Percentiles rank a stretch among this genome's conserved stretches.
Evolutionary conservation across 2,888 invertebrate genomes (phyloP).

Genomic region (Agrochola macilenta): DNA sequence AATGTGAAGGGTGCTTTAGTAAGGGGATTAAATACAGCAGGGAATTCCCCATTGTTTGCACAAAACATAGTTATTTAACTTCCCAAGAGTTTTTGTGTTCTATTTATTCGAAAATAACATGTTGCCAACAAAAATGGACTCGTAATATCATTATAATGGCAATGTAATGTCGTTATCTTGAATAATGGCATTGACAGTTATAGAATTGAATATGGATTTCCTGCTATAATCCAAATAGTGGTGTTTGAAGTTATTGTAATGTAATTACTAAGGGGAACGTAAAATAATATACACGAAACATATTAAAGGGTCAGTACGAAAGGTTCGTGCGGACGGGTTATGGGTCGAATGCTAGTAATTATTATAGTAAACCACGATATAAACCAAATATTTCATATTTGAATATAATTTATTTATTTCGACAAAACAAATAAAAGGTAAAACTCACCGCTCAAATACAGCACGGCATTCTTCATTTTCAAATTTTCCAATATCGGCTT

Average conservation of each 20-base stretch:
- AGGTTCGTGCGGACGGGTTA: background rate
- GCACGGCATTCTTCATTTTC: slow-evolving; percentile 88
- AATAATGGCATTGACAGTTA: slow-evolving; percentile 51
- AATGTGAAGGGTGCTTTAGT: slow-evolving; percentile 81
- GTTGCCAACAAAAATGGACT: slow-evolving; percentile 61
- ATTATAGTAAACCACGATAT: background rate
- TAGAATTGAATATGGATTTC: slow-evolving; percentile 55
- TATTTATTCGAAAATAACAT: slow-evolving; percentile 66
- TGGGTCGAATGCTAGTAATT: slow-evolving; percentile 14
- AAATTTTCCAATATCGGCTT: slow-evolving; percentile 94
- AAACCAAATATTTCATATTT: background rate
- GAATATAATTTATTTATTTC: background rate
- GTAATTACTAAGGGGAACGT: slow-evolving; percentile 28
- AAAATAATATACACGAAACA: slow-evolving; percentile 21
- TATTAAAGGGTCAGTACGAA: slow-evolving; percentile 24
- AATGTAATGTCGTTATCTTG: slow-evolving; percentile 60
- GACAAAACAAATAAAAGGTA: slow-evolving; percentile 9
- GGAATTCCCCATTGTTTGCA: slow-evolving; percentile 83
- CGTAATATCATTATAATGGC: slow-evolving; percentile 63
- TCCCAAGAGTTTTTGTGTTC: slow-evolving; percentile 74
- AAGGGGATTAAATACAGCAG: slow-evolving; percentile 79
- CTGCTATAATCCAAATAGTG: slow-evolving; percentile 35
- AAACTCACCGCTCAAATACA: slow-evolving; percentile 86
- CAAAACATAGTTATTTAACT: slow-evolving; percentile 87
- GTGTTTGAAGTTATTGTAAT: slow-evolving; percentile 28